A percentile compares a stretch with the other conserved stretches of the same genome.
phyloP scores from a whole-genome alignment of 2,113 vertebrate genomes.

The Emydocephalus ijimae region DNA sequence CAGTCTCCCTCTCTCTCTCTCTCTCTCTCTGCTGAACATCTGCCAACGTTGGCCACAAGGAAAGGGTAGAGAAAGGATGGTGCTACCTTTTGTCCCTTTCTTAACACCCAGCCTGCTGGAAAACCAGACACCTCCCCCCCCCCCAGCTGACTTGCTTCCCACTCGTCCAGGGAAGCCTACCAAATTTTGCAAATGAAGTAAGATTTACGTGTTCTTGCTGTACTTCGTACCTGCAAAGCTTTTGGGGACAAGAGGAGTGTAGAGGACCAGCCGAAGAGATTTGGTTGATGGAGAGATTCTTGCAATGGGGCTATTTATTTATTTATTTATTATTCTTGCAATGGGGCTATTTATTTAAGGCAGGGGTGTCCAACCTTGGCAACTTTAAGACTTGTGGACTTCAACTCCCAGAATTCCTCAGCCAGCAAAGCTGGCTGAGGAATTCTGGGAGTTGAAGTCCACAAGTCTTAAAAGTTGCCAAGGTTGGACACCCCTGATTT shows the following conservation, averaged over 20 bases:
- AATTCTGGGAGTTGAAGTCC: too few species aligned
- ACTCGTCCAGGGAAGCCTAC: not conserved
- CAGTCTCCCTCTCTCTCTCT: not conserved
- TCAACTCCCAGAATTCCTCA: too few species aligned
- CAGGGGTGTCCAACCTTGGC: too few species aligned
- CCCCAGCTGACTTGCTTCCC: not conserved
- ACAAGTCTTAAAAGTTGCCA: too few species aligned
- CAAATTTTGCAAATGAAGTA: not conserved
- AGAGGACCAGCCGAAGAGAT: too few species aligned
- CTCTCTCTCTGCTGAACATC: not conserved
- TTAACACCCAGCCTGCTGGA: not conserved
- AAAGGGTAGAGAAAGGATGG: not conserved
- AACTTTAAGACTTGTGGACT: too few species aligned
- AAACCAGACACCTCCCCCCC: not conserved
- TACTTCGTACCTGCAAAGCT: not conserved
- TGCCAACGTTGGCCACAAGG: constrained; percentile 4
- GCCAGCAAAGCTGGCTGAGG: too few species aligned
- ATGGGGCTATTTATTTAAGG: not conserved
- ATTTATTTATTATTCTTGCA: not conserved
- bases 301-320: not conserved
- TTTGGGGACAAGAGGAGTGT: not conserved
- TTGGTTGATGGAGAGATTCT: too few species aligned
- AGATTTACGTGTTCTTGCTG: not conserved
- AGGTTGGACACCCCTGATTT: too few species aligned
- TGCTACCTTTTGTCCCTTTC: not conserved